Evolutionary conservation across 2,888 invertebrate species (phyloP).

Genomic region (Drosophila parthenogenetica): DNA sequence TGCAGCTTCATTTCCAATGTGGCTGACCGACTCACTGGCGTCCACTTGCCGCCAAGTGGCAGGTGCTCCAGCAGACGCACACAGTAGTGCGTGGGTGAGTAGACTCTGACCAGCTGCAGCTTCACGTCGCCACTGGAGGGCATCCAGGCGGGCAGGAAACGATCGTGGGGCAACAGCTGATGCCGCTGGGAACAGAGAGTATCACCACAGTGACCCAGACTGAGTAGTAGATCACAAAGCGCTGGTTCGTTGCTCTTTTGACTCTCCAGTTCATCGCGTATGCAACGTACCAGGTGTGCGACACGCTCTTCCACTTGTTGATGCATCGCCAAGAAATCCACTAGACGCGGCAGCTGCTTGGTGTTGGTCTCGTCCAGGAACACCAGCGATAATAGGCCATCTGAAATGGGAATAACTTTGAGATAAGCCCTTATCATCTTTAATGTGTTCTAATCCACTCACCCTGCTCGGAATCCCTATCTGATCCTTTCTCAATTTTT

Average conservation of each 20-base stretch:
- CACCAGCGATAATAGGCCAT: conserved; percentile 42
- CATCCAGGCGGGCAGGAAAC: neutral
- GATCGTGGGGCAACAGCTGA: conserved; percentile 36
- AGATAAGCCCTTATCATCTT: too few species aligned
- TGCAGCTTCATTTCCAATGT: conserved; percentile 32
- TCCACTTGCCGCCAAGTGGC: conserved; percentile 37
- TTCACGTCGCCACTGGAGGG: conserved; percentile 54
- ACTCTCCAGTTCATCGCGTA: conserved; percentile 41
- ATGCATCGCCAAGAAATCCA: conserved; percentile 56
- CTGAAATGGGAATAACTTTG: neutral
- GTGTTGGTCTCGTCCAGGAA: conserved; percentile 56
- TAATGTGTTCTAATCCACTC: neutral
- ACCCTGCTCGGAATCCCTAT: conserved; percentile 7
- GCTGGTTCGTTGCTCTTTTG: conserved; percentile 9
- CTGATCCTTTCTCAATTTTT: neutral
- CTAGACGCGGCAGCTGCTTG: conserved; percentile 60
- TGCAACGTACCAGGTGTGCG: conserved; percentile 27
- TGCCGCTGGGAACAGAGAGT: conserved; percentile 52
- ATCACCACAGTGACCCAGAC: conserved; percentile 44
- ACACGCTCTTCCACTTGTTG: conserved; percentile 48
- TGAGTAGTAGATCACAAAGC: conserved; percentile 47
- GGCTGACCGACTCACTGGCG: neutral
- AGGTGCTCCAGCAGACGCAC: conserved; percentile 60
- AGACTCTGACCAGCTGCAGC: conserved; percentile 41
- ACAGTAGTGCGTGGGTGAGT: conserved; percentile 58